Base-by-base conservation (phyloP, 2,113 vertebrate species). In the Catharus fuscescens region DNA sequence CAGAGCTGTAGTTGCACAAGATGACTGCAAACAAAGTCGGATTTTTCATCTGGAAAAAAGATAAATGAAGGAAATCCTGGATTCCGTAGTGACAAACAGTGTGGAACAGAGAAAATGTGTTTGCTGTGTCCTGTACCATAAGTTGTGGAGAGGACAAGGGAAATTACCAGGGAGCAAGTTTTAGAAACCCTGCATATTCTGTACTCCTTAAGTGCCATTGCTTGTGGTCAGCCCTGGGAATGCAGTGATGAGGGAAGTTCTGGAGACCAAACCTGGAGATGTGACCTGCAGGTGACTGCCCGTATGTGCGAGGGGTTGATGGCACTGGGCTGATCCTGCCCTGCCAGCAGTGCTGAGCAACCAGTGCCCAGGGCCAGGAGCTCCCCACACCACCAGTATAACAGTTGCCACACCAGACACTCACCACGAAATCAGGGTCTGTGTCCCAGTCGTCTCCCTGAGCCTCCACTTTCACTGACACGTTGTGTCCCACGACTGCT, bases 391-490 rank as follows among this genome's bases (percentile, higher is more conserved):
- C 40, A 36, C 10, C 25, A 6, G 20, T 4, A 1, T 0, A 16
- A 29, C 3, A 8, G 19, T 6, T 14, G 40, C 10, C 19, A 21
- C 34, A 14, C 24, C 36, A 74, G 56, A 10, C 38, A 96, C 98
- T 97, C 89, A 99, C 99, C 98, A 99, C 99, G 36, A 99, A 99
- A 96, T 99, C 99, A 4, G 99, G 99, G 93, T 99, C 99, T 0
- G 99, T 99, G 96, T 99, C 99, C 99, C 99, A 99, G 94, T 99
- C 99, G 2, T 99, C 99, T 18, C 98, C 98, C 80, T 98, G 98
- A 28, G 98, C 66, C 44, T 98, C 97, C 91, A 97, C 96, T 64
- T 99, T 98, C 93, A 98, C 90, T 14, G 88, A 98, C 76, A 99
- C 98, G 17, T 98, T 93, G 56, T 99, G 99, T 50, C 99, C 99